Evolutionary conservation across 2,113 vertebrate species (phyloP).

Genomic region (Antidorcas marsupialis): DNA sequence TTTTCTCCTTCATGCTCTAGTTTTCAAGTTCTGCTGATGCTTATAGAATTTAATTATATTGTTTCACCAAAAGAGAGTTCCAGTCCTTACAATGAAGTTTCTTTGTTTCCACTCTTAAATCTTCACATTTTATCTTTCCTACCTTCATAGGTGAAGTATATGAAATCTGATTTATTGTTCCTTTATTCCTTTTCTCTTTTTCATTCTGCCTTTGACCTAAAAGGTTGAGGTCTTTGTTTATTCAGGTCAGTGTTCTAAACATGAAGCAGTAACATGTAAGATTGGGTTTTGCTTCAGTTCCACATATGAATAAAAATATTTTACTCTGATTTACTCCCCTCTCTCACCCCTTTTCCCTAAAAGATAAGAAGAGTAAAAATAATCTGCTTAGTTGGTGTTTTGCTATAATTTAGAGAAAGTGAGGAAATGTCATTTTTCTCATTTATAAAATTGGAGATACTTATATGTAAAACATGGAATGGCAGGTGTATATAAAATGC

Average conservation of each 20-base stretch:
- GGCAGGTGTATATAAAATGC: background rate
- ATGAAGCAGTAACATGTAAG: background rate
- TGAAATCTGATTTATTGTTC: background rate
- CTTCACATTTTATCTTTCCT: background rate
- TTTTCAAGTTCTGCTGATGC: background rate
- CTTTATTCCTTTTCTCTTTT: background rate
- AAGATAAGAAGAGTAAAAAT: background rate
- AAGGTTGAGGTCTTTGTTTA: background rate
- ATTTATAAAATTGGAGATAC: background rate
- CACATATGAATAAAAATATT: background rate
- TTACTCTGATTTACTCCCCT: background rate
- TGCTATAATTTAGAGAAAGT: background rate
- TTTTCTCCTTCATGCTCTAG: background rate
- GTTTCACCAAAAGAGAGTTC: background rate
- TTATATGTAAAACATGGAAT: background rate
- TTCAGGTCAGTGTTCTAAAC: background rate
- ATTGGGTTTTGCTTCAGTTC: background rate
- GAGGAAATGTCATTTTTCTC: background rate
- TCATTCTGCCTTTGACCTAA: background rate
- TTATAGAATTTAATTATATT: background rate
- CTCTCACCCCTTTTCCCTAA: background rate
- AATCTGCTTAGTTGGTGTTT: background rate
- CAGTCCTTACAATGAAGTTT: background rate
- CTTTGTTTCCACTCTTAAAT: background rate
- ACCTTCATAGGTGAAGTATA: background rate